Evolutionary conservation across 2,113 vertebrate species (phyloP).

Genomic region (Kryptolebias marmoratus): DNA sequence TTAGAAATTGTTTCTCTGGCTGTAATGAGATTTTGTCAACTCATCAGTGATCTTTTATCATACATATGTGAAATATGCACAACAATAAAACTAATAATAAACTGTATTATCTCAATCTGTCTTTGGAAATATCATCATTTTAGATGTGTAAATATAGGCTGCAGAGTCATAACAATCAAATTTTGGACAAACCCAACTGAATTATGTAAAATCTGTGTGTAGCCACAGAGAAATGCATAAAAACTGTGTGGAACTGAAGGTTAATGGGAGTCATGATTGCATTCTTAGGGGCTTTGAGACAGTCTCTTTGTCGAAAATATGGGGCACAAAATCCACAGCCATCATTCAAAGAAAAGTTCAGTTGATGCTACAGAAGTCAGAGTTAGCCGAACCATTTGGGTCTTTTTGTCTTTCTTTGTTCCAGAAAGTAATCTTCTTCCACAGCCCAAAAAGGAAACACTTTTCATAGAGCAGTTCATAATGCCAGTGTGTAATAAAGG

Average conservation of each 20-base stretch:
- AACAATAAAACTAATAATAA: not conserved
- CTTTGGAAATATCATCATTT: too few species aligned
- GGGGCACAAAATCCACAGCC: not conserved
- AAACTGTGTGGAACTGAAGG: not conserved
- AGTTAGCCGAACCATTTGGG: not conserved
- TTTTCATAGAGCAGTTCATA: constrained; percentile 9
- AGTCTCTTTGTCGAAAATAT: not conserved
- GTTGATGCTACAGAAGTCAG: not conserved
- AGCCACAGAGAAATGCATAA: too few species aligned
- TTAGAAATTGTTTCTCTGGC: too few species aligned
- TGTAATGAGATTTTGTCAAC: too few species aligned
- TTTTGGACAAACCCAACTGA: not conserved
- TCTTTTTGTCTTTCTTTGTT: not conserved
- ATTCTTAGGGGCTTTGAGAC: not conserved
- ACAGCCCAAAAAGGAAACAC: constrained; percentile 3
- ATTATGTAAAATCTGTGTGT: not conserved
- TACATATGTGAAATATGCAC: too few species aligned
- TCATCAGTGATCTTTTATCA: too few species aligned
- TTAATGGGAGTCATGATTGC: constrained; percentile 6
- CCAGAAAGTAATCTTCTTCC: constrained; percentile 14
- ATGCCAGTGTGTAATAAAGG: constrained; percentile 3
- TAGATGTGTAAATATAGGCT: too few species aligned
- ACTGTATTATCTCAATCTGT: not conserved
- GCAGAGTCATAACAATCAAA: not conserved
- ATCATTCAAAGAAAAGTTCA: not conserved